A percentile compares a stretch with the other conserved stretches of the same genome.
These are phyloP conservation scores for Arizona elegans DNA, from an alignment of 2,113 vertebrate species.

Conservation along the genomic window DNA sequence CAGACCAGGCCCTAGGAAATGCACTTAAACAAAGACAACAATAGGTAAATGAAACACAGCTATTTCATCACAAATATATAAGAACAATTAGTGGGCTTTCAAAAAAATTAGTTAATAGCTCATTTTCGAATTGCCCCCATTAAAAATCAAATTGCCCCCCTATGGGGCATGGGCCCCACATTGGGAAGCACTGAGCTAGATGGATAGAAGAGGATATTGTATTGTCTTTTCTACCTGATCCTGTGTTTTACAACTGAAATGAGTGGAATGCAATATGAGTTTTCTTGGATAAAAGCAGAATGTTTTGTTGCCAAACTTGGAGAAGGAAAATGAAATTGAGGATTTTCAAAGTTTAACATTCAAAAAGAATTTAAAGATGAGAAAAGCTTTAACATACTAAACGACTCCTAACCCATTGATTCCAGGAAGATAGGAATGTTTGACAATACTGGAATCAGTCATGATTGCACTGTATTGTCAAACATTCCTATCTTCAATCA, in stretches of 20 bases:
- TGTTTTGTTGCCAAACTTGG: background rate
- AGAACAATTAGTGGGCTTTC: too few species aligned
- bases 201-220: background rate
- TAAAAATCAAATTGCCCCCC: too few species aligned
- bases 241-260: background rate
- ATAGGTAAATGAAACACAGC: too few species aligned
- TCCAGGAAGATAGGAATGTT: background rate
- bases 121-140: too few species aligned
- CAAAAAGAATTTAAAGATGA: background rate
- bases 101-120: too few species aligned
- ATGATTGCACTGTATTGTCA: too few species aligned
- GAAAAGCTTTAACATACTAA: background rate
- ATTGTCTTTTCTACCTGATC: background rate
- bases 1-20: too few species aligned
- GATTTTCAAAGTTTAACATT: background rate
- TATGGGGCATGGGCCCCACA: too few species aligned
- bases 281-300: background rate
- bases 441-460: background rate
- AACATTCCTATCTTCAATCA: too few species aligned
- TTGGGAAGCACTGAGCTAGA: too few species aligned
- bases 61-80: too few species aligned
- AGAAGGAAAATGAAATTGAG: background rate
- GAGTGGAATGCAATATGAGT: background rate
- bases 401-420: background rate
- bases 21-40: too few species aligned